phyloP scores from a whole-genome alignment of 2,113 vertebrate species.

The Sinocyclocheilus anshuiensis region DNA sequence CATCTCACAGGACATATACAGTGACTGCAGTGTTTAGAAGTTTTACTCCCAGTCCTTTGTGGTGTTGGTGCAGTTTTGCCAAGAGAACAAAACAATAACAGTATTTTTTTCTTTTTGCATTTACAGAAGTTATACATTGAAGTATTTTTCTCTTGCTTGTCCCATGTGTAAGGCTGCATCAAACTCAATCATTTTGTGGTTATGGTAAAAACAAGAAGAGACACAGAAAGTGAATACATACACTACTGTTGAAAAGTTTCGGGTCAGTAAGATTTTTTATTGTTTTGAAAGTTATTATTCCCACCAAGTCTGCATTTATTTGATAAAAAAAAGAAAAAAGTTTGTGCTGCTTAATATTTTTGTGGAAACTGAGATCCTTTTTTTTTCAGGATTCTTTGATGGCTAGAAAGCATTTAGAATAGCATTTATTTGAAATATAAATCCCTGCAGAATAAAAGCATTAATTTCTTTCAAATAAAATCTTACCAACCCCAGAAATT shows the following conservation, averaged over 20 bases:
- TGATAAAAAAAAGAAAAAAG: neutral
- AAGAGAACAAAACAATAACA: neutral
- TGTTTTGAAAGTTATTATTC: neutral
- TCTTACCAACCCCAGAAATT: too few species aligned
- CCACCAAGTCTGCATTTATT: neutral
- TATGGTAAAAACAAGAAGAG: neutral
- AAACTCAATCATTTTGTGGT: neutral
- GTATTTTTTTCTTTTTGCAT: neutral
- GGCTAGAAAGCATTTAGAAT: too few species aligned
- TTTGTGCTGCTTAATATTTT: too few species aligned
- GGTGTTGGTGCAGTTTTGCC: neutral
- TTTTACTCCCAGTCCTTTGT: neutral
- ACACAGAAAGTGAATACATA: neutral
- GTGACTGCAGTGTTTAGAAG: conserved; percentile 9
- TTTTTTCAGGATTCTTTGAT: too few species aligned
- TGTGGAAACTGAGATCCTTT: too few species aligned
- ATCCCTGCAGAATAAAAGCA: too few species aligned
- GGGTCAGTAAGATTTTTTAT: neutral
- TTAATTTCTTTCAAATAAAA: too few species aligned
- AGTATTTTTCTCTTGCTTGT: too few species aligned
- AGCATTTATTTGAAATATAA: too few species aligned
- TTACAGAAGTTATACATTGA: neutral
- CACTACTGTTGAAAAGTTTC: too few species aligned
- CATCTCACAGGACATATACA: conserved; percentile 7
- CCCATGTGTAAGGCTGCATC: neutral